Conservation (phyloP, 2,113 vertebrate genomes). For the Phalacrocorax brasilianus region DNA sequence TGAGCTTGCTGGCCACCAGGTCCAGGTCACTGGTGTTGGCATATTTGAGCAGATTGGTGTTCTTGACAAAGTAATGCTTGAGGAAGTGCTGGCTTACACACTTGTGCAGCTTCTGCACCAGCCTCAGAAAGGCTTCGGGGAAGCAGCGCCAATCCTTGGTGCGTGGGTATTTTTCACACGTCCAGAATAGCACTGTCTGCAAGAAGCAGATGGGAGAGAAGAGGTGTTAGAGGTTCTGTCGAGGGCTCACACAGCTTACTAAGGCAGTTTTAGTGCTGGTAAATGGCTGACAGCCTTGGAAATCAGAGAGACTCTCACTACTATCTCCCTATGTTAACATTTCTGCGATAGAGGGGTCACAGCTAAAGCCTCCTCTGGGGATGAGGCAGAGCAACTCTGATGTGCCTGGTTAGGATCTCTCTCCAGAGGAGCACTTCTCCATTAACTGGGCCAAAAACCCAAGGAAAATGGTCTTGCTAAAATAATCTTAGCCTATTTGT, state of each 20-base stretch:
- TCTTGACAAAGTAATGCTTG: constrained; percentile 78
- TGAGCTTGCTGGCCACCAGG: constrained; percentile 74
- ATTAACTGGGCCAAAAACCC: not conserved
- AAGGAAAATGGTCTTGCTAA: not conserved
- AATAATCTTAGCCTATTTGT: not conserved
- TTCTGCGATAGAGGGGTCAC: not conserved
- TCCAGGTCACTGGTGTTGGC: constrained; percentile 77
- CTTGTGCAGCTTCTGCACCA: constrained; percentile 80
- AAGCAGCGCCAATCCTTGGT: constrained; percentile 77
- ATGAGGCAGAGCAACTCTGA: not conserved
- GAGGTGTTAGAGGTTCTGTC: constrained; percentile 61
- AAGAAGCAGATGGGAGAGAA: constrained; percentile 40
- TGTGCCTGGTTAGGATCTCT: not conserved
- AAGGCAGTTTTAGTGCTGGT: constrained; percentile 16
- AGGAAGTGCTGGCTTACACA: constrained; percentile 82
- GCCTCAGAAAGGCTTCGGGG: constrained; percentile 70
- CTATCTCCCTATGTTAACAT: not conserved
- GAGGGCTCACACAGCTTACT: constrained; percentile 42
- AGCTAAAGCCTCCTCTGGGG: not conserved
- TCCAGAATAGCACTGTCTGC: constrained; percentile 84
- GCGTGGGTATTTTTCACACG: constrained; percentile 83
- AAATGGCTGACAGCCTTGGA: constrained; percentile 18
- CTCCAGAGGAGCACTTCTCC: not conserved
- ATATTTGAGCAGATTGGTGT: constrained; percentile 81
- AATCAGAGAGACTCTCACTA: not conserved